Evolutionary conservation across 2,888 invertebrate species (phyloP).

Genomic region (Yponomeuta evonymella): DNA sequence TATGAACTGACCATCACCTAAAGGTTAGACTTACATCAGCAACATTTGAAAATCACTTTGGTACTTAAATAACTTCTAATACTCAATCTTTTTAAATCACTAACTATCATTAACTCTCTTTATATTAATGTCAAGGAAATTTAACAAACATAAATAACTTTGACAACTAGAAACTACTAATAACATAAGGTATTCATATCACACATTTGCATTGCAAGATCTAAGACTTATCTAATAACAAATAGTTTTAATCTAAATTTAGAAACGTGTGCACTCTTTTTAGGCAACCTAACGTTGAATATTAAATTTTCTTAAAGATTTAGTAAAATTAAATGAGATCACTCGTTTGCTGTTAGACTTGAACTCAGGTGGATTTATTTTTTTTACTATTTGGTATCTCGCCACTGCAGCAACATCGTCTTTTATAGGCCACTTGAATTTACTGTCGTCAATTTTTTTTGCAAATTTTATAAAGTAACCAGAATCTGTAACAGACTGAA

Average conservation of each 20-base stretch:
- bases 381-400: conserved; percentile 15
- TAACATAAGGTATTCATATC: no score
- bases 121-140: no score
- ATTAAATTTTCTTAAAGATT: conserved; percentile 17
- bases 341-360: conserved; percentile 13
- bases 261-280: neutral
- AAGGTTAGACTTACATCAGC: no score
- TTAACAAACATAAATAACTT: no score
- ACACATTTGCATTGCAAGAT: no score
- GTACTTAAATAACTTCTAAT: no score
- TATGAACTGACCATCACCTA: no score
- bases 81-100: no score
- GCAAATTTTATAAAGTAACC: conserved; percentile 10
- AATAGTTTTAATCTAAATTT: neutral
- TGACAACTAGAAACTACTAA: no score
- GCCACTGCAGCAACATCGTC: conserved; percentile 6
- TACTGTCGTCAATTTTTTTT: conserved; percentile 12
- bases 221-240: no score
- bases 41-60: no score
- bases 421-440: conserved; percentile 17
- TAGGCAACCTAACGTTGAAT: conserved; percentile 4
- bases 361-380: conserved; percentile 9
- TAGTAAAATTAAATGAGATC: conserved; percentile 15
- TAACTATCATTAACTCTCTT: no score
- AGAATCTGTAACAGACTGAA: conserved; percentile 2